Conservation (phyloP, 2,888 invertebrate genomes). For the Lasioglossum oenotherae region DNA sequence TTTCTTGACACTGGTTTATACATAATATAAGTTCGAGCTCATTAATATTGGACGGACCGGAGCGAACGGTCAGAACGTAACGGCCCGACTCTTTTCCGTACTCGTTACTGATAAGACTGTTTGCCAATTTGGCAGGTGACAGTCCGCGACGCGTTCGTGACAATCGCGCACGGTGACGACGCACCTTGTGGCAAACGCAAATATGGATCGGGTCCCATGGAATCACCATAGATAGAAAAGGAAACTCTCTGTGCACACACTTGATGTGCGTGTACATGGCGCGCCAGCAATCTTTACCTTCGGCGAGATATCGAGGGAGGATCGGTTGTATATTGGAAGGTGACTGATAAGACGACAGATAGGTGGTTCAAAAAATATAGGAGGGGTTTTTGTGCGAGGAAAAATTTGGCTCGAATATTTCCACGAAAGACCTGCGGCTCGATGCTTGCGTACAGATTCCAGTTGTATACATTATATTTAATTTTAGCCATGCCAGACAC, state of each 20-base stretch:
- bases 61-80: conserved; percentile 13
- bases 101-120: conserved; percentile 68
- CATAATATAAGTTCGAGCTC: neutral
- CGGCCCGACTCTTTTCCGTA: conserved; percentile 43
- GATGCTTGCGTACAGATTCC: neutral
- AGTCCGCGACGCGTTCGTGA: conserved; percentile 60
- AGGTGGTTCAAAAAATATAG: conserved; percentile 25
- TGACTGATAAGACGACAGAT: conserved; percentile 58
- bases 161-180: conserved; percentile 64
- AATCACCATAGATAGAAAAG: conserved; percentile 64
- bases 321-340: conserved; percentile 61
- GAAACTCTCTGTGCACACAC: conserved; percentile 63
- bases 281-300: conserved; percentile 64
- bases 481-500: neutral
- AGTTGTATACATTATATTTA: neutral
- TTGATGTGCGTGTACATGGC: conserved; percentile 57
- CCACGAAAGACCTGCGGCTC: neutral
- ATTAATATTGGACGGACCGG: neutral
- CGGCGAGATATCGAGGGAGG: conserved; percentile 62
- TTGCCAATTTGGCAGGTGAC: conserved; percentile 76
- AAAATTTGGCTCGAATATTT: conserved; percentile 33
- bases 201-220: conserved; percentile 70
- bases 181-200: conserved; percentile 80
- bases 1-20: no score
- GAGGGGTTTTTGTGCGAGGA: conserved; percentile 19